These are phyloP conservation scores for Apostichopus leukothele DNA, from an alignment of 53 echinoderm and acorn worm genomes.

Conservation along the genomic window DNA sequence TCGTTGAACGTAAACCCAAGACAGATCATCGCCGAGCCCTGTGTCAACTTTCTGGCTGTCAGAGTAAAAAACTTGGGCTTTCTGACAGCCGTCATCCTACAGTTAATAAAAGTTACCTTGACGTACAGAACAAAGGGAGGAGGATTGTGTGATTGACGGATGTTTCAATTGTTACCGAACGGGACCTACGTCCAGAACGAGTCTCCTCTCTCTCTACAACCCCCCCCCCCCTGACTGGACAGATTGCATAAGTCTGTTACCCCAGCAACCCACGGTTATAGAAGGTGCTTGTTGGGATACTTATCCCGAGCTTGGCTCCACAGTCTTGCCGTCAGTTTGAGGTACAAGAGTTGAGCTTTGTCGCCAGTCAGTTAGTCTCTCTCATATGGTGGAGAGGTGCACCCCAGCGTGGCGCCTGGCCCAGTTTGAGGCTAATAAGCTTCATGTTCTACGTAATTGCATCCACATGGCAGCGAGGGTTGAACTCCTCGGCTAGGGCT, in stretches of 20 bases:
- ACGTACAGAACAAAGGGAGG: slow-evolving; percentile 21
- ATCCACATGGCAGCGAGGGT: slow-evolving; percentile 46
- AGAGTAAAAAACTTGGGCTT: slow-evolving; percentile 5
- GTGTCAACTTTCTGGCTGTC: slow-evolving; percentile 25
- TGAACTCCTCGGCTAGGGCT: neutral
- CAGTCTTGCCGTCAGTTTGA: neutral
- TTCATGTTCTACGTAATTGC: slow-evolving; percentile 51
- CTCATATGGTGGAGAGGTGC: slow-evolving; percentile 45
- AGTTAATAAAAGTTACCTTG: slow-evolving; percentile 28
- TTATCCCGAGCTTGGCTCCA: slow-evolving; percentile 7
- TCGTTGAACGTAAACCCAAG: neutral
- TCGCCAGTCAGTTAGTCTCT: slow-evolving; percentile 4
- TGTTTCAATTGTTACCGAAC: slow-evolving; percentile 15
- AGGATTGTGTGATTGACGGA: slow-evolving; percentile 38
- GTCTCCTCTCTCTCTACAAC: too few species aligned
- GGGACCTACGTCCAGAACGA: neutral
- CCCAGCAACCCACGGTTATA: slow-evolving; percentile 1
- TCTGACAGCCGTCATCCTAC: neutral
- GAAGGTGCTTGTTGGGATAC: slow-evolving; percentile 11
- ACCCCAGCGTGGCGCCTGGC: slow-evolving; percentile 49
- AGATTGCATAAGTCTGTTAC: slow-evolving; percentile 1
- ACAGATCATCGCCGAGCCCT: neutral
- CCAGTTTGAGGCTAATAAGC: slow-evolving; percentile 52
- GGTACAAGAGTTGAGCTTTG: slow-evolving; percentile 14
- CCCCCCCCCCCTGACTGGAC: slow-evolving; percentile 23